Conservation (phyloP, 2,797 vertebrate species). For the Podarcis siculus region DNA sequence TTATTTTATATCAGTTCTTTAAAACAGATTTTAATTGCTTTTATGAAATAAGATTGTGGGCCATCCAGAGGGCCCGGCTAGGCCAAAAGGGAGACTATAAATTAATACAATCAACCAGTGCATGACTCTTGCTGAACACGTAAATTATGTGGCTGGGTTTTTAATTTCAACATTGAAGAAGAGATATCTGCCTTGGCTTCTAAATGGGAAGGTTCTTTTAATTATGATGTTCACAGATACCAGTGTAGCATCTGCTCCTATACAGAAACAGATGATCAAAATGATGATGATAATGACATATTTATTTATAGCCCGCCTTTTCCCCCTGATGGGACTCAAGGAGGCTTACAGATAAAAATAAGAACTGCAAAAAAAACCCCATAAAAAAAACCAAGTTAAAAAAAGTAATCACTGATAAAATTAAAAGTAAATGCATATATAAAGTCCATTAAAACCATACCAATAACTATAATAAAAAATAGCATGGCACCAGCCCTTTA, state of each 20-base stretch:
- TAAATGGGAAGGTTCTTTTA: neutral
- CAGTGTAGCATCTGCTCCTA: neutral
- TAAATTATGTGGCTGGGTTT: neutral
- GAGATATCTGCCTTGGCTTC: neutral
- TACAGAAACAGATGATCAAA: no score
- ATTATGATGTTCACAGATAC: neutral
- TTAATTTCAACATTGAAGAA: neutral
- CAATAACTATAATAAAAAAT: no score
- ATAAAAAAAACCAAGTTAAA: no score
- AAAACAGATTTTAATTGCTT: slow-evolving; percentile 7
- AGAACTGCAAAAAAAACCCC: no score
- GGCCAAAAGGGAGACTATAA: neutral
- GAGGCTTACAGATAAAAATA: no score
- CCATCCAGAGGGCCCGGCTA: neutral
- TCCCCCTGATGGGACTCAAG: no score
- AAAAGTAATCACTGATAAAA: no score
- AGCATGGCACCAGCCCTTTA: no score
- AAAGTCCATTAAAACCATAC: no score
- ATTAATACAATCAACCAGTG: neutral
- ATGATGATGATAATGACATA: no score
- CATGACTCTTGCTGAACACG: neutral
- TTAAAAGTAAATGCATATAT: no score
- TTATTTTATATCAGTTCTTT: neutral
- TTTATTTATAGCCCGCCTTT: no score
- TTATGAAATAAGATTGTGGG: neutral